A percentile compares a stretch with the other conserved stretches of the same genome.
phyloP scores from a whole-genome alignment of 2,113 vertebrate genomes.

The Taxidea taxus region DNA sequence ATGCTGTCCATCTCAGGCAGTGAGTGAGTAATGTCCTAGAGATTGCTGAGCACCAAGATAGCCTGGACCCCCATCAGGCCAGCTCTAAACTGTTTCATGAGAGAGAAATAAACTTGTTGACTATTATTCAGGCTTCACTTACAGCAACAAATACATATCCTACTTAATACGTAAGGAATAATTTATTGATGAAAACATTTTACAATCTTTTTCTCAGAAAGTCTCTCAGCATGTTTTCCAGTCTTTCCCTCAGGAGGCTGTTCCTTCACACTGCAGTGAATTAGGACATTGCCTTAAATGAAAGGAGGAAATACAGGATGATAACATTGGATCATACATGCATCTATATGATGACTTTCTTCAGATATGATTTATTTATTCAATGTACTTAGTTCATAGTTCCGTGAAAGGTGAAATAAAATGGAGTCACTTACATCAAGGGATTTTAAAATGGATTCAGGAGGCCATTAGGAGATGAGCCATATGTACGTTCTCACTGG shows the following conservation, averaged over 20 bases:
- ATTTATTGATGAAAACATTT: background rate
- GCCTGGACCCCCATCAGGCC: background rate
- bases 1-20: background rate
- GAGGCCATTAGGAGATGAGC: background rate
- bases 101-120: background rate
- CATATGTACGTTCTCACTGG: background rate
- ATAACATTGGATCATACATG: background rate
- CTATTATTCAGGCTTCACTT: background rate
- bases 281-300: background rate
- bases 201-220: background rate
- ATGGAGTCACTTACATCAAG: background rate
- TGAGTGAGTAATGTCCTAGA: background rate
- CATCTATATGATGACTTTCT: background rate
- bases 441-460: background rate
- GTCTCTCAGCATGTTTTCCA: background rate
- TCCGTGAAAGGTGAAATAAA: background rate
- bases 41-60: background rate
- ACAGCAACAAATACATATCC: background rate
- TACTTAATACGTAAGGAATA: background rate
- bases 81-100: background rate
- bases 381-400: background rate
- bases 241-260: background rate
- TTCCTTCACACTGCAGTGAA: background rate
- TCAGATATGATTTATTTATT: background rate
- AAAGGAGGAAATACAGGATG: background rate